phyloP scores from a whole-genome alignment of 1,140 invertebrate genomes.

The Diorhabda carinulata region DNA sequence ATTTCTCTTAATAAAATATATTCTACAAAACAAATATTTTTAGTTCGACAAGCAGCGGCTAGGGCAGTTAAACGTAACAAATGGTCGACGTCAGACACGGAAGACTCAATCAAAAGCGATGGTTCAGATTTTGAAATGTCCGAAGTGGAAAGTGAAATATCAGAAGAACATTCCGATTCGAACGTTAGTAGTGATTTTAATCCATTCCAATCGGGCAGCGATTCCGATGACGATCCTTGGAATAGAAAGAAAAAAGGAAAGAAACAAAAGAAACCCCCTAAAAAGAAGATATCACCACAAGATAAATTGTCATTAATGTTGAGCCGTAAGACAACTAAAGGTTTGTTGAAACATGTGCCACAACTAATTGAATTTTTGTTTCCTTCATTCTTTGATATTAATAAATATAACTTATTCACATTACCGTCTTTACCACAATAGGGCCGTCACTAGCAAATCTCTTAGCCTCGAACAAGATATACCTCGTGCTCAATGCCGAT shows the following conservation, averaged over 20 bases:
- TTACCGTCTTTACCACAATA: too few relatives aligned
- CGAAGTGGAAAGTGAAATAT: slow-evolving; percentile 57
- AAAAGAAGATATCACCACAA: slow-evolving; percentile 65
- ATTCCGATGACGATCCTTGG: slow-evolving; percentile 85
- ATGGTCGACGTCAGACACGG: slow-evolving; percentile 63
- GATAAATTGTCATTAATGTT: slow-evolving; percentile 71
- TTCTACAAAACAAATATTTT: too few relatives aligned
- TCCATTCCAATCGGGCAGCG: slow-evolving; percentile 79
- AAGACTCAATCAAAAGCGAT: slow-evolving; percentile 54
- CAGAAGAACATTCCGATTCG: slow-evolving; percentile 61
- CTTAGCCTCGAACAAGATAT: too few relatives aligned
- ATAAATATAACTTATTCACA: too few relatives aligned
- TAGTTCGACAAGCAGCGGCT: slow-evolving; percentile 65
- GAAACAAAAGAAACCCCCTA: slow-evolving; percentile 65
- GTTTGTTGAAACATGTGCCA: background rate
- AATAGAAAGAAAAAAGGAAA: slow-evolving; percentile 68
- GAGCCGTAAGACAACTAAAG: slow-evolving; percentile 52
- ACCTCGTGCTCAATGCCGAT: too few relatives aligned
- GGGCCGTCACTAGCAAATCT: too few relatives aligned
- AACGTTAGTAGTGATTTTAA: slow-evolving; percentile 78
- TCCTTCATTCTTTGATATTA: background rate
- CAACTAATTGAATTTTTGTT: background rate
- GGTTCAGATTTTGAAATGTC: slow-evolving; percentile 62
- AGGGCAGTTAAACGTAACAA: slow-evolving; percentile 65
- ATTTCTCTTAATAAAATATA: too few relatives aligned